A percentile compares a stretch with the other conserved stretches of the same genome.
These are phyloP conservation scores for Cydia splendana DNA, from an alignment of 1,140 invertebrate genomes.

Conservation along the genomic window DNA sequence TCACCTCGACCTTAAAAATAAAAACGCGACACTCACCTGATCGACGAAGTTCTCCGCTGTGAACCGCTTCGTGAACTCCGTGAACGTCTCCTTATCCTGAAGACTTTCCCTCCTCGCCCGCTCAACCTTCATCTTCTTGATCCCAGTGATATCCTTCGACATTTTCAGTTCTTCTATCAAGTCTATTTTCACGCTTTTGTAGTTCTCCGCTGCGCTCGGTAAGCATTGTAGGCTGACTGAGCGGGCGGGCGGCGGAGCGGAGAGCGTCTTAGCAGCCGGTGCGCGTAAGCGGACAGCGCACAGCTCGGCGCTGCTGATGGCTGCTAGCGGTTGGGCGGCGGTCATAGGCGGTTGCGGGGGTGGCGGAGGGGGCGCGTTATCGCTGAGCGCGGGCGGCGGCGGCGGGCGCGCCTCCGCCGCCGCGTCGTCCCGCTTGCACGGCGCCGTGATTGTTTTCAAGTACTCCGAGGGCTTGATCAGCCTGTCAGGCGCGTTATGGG, in stretches of 20 bases:
- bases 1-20: constrained; percentile 33
- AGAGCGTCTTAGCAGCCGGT: constrained; percentile 88
- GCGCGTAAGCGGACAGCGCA: constrained; percentile 89
- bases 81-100: constrained; percentile 89
- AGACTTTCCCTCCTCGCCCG: constrained; percentile 89
- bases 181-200: constrained; percentile 89
- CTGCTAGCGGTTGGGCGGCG: constrained; percentile 86
- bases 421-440: constrained; percentile 79
- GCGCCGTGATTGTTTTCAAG: constrained; percentile 86
- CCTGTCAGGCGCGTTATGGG: constrained; percentile 85
- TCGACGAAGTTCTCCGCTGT: constrained; percentile 93
- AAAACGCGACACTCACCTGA: constrained; percentile 82
- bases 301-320: constrained; percentile 92
- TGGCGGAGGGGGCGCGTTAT: constrained; percentile 78
- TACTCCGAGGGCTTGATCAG: constrained; percentile 96
- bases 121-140: constrained; percentile 94
- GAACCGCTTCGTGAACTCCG: constrained; percentile 90
- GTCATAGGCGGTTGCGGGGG: constrained; percentile 79
- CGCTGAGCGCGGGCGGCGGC: constrained; percentile 75
- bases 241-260: constrained; percentile 86
- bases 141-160: constrained; percentile 93
- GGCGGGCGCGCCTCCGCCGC: constrained; percentile 80
- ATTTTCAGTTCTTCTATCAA: constrained; percentile 94
- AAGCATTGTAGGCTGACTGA: constrained; percentile 86
- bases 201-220: constrained; percentile 84